Evolutionary conservation across 2,797 vertebrate genomes (phyloP).

Genomic region (Poecilia picta): DNA sequence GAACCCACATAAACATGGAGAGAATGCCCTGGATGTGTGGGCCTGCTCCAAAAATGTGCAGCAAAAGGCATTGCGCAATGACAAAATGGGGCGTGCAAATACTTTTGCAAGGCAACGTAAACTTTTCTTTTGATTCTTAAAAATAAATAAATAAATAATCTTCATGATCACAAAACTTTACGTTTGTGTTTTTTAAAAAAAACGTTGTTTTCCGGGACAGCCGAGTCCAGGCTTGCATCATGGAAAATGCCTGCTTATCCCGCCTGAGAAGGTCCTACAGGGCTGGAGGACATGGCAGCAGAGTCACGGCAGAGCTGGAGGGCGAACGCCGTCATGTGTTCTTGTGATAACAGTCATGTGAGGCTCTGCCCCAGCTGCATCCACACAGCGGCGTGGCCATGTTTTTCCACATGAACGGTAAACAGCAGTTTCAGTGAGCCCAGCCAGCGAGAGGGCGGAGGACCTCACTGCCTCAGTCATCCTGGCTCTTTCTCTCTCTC

Average conservation of each 20-base stretch:
- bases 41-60: not conserved
- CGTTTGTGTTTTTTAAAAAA: not conserved
- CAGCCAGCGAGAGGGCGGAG: conserved; percentile 44
- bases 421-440: conserved; percentile 13
- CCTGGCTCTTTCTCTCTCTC: conserved; percentile 12
- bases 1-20: not conserved
- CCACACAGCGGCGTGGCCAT: conserved; percentile 4
- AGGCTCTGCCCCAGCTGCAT: conserved; percentile 13
- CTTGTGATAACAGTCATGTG: conserved; percentile 41
- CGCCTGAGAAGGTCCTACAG: not conserved
- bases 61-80: not conserved
- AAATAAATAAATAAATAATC: not conserved
- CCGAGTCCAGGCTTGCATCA: not conserved
- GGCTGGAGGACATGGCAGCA: not conserved
- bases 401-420: conserved; percentile 26
- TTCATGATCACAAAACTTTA: not conserved
- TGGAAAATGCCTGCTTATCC: not conserved
- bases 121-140: not conserved
- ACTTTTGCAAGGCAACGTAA: not conserved
- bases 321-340: conserved; percentile 24
- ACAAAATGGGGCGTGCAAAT: not conserved
- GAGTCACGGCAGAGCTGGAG: conserved; percentile 3
- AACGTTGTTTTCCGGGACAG: not conserved
- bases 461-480: conserved; percentile 38
- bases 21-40: not conserved